A percentile compares a stretch with the other conserved stretches of the same genome.
Evolutionary conservation across 2,113 vertebrate genomes (phyloP).

Genomic region (Cathartes aura): DNA sequence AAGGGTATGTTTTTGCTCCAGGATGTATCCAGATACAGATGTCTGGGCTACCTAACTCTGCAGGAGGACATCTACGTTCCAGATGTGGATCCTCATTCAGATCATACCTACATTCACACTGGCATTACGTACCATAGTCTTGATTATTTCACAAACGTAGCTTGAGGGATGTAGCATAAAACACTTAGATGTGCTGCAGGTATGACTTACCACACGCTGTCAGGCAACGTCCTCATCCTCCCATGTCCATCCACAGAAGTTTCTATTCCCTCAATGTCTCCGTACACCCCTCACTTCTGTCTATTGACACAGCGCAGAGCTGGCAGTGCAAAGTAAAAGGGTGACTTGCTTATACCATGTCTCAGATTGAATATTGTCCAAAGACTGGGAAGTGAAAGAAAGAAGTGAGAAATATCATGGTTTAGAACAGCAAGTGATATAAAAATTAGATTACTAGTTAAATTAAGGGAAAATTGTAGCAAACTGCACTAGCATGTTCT

Average conservation of each 20-base stretch:
- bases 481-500: neutral
- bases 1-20: neutral
- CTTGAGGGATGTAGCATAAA: neutral
- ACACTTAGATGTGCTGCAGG: neutral
- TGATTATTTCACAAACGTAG: neutral
- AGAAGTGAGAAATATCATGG: neutral
- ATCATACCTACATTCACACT: neutral
- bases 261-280: neutral
- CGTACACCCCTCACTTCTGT: neutral
- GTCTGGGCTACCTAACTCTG: slow-evolving; percentile 39
- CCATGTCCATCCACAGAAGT: neutral
- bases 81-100: slow-evolving; percentile 33
- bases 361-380: neutral
- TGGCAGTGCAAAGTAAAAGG: neutral
- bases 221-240: accelerated
- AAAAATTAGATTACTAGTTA: neutral
- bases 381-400: neutral
- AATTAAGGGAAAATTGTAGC: neutral
- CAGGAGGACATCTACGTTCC: slow-evolving; percentile 53
- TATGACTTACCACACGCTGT: neutral
- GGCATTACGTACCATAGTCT: neutral
- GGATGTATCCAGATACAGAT: slow-evolving; percentile 48
- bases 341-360: neutral
- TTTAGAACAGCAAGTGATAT: neutral
- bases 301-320: neutral